Percentiles rank a stretch among this genome's conserved stretches.
Evolutionary conservation across 2,888 invertebrate genomes (phyloP).

Genomic region (Synergus japonicus): DNA sequence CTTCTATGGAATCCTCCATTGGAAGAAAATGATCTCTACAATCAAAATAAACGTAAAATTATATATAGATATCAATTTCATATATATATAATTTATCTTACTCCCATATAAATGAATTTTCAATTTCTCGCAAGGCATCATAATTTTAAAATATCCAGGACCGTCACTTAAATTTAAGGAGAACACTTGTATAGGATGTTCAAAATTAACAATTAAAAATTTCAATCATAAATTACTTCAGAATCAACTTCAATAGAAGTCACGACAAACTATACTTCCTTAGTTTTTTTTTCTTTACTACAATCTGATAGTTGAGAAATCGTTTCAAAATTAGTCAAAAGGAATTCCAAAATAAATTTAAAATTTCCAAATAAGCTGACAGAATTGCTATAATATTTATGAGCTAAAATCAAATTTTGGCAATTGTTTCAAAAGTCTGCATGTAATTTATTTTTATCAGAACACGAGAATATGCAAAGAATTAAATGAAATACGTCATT

Average conservation of each 20-base stretch:
- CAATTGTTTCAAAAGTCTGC: slow-evolving; percentile 5
- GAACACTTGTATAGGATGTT: too few relatives aligned
- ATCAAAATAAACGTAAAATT: background rate
- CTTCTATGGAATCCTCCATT: slow-evolving; percentile 44
- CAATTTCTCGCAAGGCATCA: background rate
- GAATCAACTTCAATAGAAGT: background rate
- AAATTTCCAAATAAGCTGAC: background rate
- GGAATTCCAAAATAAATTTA: background rate
- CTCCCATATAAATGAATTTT: background rate
- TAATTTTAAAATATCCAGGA: too few relatives aligned
- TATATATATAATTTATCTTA: too few relatives aligned
- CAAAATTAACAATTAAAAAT: too few relatives aligned
- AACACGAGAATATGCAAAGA: background rate
- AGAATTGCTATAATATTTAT: background rate
- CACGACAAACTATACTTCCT: background rate
- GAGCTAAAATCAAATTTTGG: background rate
- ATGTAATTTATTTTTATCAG: background rate
- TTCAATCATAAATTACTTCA: too few relatives aligned
- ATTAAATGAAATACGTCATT: background rate
- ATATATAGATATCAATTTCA: background rate
- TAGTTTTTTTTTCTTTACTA: background rate
- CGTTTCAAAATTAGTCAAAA: background rate
- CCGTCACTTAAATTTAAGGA: too few relatives aligned
- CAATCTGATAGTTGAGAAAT: background rate
- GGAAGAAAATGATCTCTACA: background rate